Evolutionary conservation across 2,113 vertebrate species (phyloP).

Genomic region (Hemichromis elongatus): DNA sequence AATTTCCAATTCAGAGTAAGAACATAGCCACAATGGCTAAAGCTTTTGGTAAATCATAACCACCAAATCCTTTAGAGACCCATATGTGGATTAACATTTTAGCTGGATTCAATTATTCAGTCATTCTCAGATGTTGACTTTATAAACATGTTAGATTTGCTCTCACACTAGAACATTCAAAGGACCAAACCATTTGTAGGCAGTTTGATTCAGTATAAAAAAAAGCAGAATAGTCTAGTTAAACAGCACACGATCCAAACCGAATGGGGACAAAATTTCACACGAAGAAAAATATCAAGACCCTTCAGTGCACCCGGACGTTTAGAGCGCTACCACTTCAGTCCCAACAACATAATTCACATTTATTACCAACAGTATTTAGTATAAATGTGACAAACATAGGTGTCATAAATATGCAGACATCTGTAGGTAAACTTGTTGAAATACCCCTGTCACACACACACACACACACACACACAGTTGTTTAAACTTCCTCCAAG

Average conservation of each 20-base stretch:
- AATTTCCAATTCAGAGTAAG: neutral
- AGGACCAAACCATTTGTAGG: neutral
- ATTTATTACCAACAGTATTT: neutral
- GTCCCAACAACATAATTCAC: neutral
- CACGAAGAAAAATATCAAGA: neutral
- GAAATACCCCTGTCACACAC: accelerated
- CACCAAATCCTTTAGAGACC: neutral
- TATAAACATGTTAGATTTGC: neutral
- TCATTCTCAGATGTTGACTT: neutral
- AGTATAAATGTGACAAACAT: neutral
- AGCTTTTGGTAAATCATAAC: neutral
- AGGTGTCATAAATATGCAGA: neutral
- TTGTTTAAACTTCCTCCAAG: neutral
- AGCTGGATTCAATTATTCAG: neutral
- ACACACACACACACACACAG: neutral
- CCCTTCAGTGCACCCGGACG: neutral
- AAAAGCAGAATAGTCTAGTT: neutral
- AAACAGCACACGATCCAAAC: neutral
- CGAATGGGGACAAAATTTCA: neutral
- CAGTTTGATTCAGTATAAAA: neutral
- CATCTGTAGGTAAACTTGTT: neutral
- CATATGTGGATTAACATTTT: neutral
- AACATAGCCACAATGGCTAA: neutral
- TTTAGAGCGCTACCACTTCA: neutral
- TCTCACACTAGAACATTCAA: neutral